Evolutionary conservation across 1,140 invertebrate species (phyloP), one percentile per base, ranked within the genome.

Genomic region (Phenacoccus solenopsis): DNA sequence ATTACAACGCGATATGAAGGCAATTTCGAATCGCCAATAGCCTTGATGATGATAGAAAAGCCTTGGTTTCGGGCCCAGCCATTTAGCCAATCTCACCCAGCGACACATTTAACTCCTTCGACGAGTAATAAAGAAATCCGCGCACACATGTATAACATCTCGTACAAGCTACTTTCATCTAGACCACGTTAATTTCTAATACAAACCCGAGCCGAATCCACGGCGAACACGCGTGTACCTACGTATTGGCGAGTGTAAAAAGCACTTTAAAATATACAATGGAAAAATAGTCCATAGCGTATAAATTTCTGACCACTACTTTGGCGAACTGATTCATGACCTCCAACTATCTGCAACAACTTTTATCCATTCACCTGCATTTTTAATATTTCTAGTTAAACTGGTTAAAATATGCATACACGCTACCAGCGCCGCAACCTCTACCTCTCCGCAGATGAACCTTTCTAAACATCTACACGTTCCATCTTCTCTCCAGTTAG

Each of bases 291-390:
- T n/a, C n/a, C 20, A 49, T 49, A 49, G 38, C 16, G 3, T 64
- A 64, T 64, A 64, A 64, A 64, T 64, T 64, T 64, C 59, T 64
- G 59, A 64, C 59, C 59, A 64, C 59, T 64, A 64, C 59, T 64
- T 64, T 64, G 59, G 22, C 59, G 25, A 64, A 24, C 59, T 64
- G 21, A 64, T 64, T 64, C 59, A 64, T 64, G 59, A 64, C 59
- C 59, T 64, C 59, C 59, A 64, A 64, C 10, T 27, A 64, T 64
- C 59, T 64, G 59, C 59, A 25, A 64, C 59, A 64, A 64, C 59
- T 64, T 64, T 64, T 64, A 64, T 64, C 59, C 59, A 64, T 64
- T 64, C 59, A 64, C 59, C 59, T 64, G 59, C 59, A 64, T 64
- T 64, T 38, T 64, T 64, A 64, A 64, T 64, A 64, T 64, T 64